Evolutionary conservation across 2,888 invertebrate genomes (phyloP).

Genomic region (Tinea semifulvella): DNA sequence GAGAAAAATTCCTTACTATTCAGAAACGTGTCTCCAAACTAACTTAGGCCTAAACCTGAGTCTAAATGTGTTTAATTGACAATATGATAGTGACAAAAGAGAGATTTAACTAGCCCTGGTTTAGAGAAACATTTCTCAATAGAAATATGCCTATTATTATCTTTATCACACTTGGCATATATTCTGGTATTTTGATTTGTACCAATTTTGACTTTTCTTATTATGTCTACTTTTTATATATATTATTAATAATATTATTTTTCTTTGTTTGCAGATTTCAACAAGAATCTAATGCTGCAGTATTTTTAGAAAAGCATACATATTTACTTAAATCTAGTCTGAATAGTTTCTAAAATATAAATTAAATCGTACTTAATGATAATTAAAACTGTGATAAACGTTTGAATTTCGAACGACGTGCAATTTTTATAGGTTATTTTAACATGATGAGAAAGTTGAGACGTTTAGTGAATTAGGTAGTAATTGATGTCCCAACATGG

Average conservation of each 20-base stretch:
- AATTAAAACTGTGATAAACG: slow-evolving; percentile 27
- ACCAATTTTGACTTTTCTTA: slow-evolving; percentile 12
- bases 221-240: not conserved
- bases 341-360: slow-evolving; percentile 44
- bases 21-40: no score
- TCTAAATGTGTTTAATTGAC: no score
- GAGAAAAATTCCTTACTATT: no score
- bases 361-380: slow-evolving; percentile 24
- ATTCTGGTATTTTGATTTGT: no score
- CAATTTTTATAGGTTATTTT: slow-evolving; percentile 16
- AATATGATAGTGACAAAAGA: no score
- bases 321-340: slow-evolving; percentile 42
- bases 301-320: slow-evolving; percentile 28
- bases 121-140: no score
- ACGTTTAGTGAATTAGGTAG: no score
- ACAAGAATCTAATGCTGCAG: slow-evolving; percentile 30
- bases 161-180: no score
- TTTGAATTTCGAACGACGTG: slow-evolving; percentile 15
- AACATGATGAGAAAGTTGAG: not conserved
- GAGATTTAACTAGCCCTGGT: no score
- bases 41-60: no score
- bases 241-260: slow-evolving; percentile 3
- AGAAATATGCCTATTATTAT: no score
- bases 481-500: slow-evolving; percentile 38
- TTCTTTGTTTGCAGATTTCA: slow-evolving; percentile 23